These are phyloP conservation scores for Hemiprocne comata DNA, from an alignment of 2,113 vertebrate genomes.

Conservation along the genomic window DNA sequence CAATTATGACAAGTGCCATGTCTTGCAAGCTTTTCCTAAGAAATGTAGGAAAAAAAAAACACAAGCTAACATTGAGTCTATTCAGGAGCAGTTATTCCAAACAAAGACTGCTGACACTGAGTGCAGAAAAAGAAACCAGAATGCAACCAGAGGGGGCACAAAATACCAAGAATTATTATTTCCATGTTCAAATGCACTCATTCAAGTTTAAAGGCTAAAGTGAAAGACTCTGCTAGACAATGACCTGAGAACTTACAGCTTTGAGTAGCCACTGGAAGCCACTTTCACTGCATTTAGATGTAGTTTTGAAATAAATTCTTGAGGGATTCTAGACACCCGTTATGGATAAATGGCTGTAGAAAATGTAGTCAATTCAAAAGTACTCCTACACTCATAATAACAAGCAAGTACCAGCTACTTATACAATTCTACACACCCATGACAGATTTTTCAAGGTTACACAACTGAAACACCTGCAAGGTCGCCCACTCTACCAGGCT, in stretches of 20 bases:
- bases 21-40: neutral
- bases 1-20: neutral
- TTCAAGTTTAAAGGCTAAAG: neutral
- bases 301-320: neutral
- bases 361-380: neutral
- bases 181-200: neutral
- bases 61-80: neutral
- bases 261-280: neutral
- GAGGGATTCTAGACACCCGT: neutral
- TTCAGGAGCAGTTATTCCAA: neutral
- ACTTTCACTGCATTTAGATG: neutral
- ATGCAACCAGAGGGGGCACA: neutral
- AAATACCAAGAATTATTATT: neutral
- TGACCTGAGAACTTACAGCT: neutral
- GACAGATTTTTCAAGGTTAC: neutral
- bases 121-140: neutral
- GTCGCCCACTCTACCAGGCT: neutral
- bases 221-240: neutral
- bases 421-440: fast-evolving
- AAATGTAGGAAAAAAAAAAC: neutral
- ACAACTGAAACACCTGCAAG: neutral
- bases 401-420: neutral
- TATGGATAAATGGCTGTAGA: neutral
- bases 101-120: neutral
- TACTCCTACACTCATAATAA: neutral